A percentile compares a stretch with the other conserved stretches of the same genome.
Conservation (phyloP, 2,888 invertebrate species). For the Eugnorisma glareosa region DNA sequence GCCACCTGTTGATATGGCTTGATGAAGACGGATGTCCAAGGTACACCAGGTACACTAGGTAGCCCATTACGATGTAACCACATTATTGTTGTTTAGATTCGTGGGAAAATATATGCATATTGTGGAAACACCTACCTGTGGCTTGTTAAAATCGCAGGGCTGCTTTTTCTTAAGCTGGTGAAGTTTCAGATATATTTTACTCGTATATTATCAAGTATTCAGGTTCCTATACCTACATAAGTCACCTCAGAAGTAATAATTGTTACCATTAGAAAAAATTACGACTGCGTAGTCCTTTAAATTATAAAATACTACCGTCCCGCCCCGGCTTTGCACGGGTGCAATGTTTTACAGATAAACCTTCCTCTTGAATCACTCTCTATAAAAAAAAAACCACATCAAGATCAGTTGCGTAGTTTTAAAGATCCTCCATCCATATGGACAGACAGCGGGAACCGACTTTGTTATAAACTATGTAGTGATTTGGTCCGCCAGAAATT, state of each 20-base stretch:
- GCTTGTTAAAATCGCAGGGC: neutral
- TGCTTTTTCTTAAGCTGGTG: neutral
- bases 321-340: no score
- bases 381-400: no score
- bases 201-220: neutral
- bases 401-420: no score
- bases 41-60: neutral
- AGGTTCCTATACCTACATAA: neutral
- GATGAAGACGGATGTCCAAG: neutral
- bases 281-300: neutral
- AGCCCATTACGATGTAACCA: neutral
- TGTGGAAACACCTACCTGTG: neutral
- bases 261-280: neutral
- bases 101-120: constrained; percentile 44
- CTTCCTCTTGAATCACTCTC: no score
- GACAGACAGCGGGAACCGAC: no score
- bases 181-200: neutral
- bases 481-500: neutral
- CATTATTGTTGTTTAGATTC: constrained; percentile 19
- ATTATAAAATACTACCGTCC: neutral
- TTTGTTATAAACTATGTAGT: no score
- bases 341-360: no score
- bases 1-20: constrained; percentile 30
- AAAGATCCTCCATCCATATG: no score
- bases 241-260: neutral